A percentile compares a stretch with the other conserved stretches of the same genome.
These are phyloP conservation scores for Pinctada fucata DNA, from an alignment of 2,888 invertebrate genomes.

Conservation along the genomic window DNA sequence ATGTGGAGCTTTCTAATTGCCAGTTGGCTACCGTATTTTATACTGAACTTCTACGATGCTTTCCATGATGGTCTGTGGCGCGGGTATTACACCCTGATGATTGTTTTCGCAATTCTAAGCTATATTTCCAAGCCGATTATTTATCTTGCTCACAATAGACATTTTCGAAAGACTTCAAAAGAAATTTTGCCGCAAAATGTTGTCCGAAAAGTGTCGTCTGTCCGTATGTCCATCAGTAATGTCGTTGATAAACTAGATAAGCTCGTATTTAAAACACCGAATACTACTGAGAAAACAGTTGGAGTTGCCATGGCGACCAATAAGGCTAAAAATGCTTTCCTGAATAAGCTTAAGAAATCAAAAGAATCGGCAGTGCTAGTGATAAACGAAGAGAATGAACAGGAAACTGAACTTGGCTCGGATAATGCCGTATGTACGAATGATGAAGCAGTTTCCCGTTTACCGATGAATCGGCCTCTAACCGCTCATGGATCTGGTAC, in stretches of 20 bases:
- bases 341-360: constrained; percentile 30
- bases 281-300: constrained; percentile 37
- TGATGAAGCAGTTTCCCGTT: no score
- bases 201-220: constrained; percentile 33
- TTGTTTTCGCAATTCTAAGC: constrained; percentile 47
- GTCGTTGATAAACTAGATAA: constrained; percentile 46
- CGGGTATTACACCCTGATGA: constrained; percentile 44
- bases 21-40: constrained; percentile 50
- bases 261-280: constrained; percentile 46
- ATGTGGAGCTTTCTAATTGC: constrained; percentile 43
- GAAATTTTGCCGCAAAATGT: constrained; percentile 47
- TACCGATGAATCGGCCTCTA: no score
- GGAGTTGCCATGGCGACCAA: constrained; percentile 43
- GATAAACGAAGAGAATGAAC: background rate
- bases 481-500: no score
- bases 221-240: constrained; percentile 43
- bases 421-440: background rate
- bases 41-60: constrained; percentile 39
- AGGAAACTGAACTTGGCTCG: background rate
- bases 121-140: constrained; percentile 54
- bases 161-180: constrained; percentile 49
- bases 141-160: constrained; percentile 56
- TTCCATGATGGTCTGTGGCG: constrained; percentile 48
- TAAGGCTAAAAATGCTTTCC: constrained; percentile 47
- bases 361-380: background rate